Base-by-base conservation (phyloP, 2,888 invertebrate species). In the Drosophila limbata region DNA sequence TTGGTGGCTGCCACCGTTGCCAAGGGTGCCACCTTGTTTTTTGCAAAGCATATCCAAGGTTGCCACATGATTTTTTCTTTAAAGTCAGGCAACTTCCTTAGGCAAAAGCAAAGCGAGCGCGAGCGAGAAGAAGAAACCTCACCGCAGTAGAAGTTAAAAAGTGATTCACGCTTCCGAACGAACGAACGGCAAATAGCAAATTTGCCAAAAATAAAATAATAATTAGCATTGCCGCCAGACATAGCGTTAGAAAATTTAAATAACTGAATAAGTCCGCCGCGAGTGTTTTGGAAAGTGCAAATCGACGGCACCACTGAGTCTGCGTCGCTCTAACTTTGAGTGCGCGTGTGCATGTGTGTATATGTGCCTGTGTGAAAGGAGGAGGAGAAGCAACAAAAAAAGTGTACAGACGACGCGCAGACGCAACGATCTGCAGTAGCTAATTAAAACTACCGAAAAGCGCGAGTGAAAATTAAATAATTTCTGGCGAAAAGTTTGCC, bases 331-430 rank as follows among this genome's bases (percentile, higher is more conserved):
- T 56, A 56, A 59, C 56, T 39, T 39, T 40, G 48, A 68, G 81
- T 74, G 66, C 68, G 80, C 71, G 83, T 79, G 66, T 67, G 57
- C 62, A 53, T 75, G 72, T 69, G 65, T 61, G 55, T 65, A 57
- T 61, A 48, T 63, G 61, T 66, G 70, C 76, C 44, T 63, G 70
- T 77, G 85, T 60, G 69, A 80, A 81, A 81, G 73, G 71, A 71
- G 74, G 63, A 70, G 76, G 70, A 69, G 76, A 65, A 52, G 67
- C 52, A 74, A 53, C 62, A 64, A 73, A 84, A 86, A 82, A 74
- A 80, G 88, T 84, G 85, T 84, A 84, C 85, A 85, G 89, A 87
- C 88, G 89, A 87, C 88, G 85, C 85, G 85, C 85, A 86, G 85
- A 87, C 85, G 85, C 85, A 74, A 77, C 88, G 67, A 71, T 70